Conservation (phyloP, 2,113 vertebrate species). For the Dunckerocampus dactyliophorus region DNA sequence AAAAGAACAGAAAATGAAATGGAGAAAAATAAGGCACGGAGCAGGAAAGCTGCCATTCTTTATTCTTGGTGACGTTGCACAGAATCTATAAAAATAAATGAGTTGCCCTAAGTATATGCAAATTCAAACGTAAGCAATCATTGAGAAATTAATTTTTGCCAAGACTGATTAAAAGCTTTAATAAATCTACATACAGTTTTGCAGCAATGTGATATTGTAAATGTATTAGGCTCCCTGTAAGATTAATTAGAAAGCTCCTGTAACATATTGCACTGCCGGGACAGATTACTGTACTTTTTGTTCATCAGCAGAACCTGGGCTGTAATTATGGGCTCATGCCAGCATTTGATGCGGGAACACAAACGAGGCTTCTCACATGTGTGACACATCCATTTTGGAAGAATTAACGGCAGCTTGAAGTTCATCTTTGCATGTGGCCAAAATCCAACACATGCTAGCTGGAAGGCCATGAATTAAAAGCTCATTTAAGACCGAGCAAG, state of each 20-base stretch:
- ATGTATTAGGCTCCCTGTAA: constrained; percentile 99
- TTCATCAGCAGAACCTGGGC: constrained; percentile 93
- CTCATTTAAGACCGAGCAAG: constrained; percentile 23
- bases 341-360: constrained; percentile 80
- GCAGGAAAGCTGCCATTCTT: constrained; percentile 78
- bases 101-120: constrained; percentile 97
- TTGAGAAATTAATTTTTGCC: constrained; percentile 99
- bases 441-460: constrained; percentile 17
- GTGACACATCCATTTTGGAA: constrained; percentile 42
- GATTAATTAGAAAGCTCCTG: constrained; percentile 99
- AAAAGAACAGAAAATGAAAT: too few species aligned
- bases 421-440: constrained; percentile 46
- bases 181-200: constrained; percentile 99
- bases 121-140: constrained; percentile 99
- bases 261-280: constrained; percentile 98
- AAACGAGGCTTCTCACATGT: constrained; percentile 33
- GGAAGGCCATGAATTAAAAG: constrained; percentile 16
- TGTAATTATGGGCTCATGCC: constrained; percentile 94
- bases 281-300: constrained; percentile 95
- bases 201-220: constrained; percentile 98
- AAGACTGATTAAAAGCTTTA: constrained; percentile 99
- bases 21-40: constrained; percentile 8
- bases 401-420: constrained; percentile 44
- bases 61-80: constrained; percentile 89
- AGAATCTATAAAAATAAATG: constrained; percentile 99